Evolutionary conservation across 2,888 invertebrate genomes (phyloP), one percentile per base, ranked within the genome.

Genomic region (Platycheirus rosarum): DNA sequence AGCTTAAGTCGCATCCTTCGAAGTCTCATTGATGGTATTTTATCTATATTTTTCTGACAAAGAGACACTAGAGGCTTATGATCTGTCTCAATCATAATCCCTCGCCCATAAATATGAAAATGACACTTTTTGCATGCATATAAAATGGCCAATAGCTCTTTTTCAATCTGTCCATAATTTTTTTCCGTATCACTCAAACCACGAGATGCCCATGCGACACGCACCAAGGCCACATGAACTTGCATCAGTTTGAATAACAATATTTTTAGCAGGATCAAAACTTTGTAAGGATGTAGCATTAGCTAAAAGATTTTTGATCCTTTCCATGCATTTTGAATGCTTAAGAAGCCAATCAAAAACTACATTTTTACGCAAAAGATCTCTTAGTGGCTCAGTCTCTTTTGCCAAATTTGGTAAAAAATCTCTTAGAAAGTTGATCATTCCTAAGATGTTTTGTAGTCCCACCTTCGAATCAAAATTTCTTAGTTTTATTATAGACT

Each of bases 401-500:
- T 69, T 63, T 18, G 74, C 65, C 18, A 84, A 35, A 66, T 84
- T 71, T 0, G 77, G 77, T 63, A 86, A 57, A 78, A 84, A 85
- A 13, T 79, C 78, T 44, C 75, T 51, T 26, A 82, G 40, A 71
- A 79, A 85, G 55, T 82, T 85, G 16, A 65, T 60, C 53, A 76
- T 70, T 23, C 74, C 46, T 40, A 53, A 20, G 8, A 71, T 35
- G 29, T 46, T 48, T 23, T 63, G 63, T 16, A 63, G 46, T 13
- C 35, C 63, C 32, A 53, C 46, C 20, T 73, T 73, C 14, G 60
- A 60, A 11, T 60, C 60, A 3, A 42, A 29, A 44, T 44, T 44
- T 44, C 44, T 60, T 8, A 51, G 32, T 14, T 51, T 11, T 20
- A 40, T n/a, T 40, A 57, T 57, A 23, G 40, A 57, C 37, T 60